A percentile compares a stretch with the other conserved stretches of the same genome.
These are phyloP conservation scores for Embidobia sp. DNA, from an alignment of 2,888 invertebrate genomes.

Conservation along the genomic window DNA sequence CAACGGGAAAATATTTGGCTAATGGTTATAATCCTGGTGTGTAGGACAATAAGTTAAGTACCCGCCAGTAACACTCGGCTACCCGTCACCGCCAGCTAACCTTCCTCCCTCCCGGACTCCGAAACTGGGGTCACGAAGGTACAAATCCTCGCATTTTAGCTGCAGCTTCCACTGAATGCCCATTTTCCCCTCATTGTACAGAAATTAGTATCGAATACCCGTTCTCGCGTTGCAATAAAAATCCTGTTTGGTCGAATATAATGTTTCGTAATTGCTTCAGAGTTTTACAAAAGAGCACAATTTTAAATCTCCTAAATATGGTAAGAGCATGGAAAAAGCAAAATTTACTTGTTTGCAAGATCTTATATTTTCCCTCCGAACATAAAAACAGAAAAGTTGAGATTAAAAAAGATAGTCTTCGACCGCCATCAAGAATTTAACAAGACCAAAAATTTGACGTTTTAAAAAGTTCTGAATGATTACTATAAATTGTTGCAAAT, in stretches of 20 bases:
- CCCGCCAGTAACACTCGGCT: slow-evolving; percentile 76
- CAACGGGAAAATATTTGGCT: slow-evolving; percentile 76
- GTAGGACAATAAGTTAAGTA: slow-evolving; percentile 77
- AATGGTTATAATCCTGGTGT: slow-evolving; percentile 76
- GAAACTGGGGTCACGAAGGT: slow-evolving; percentile 49
- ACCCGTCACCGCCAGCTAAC: slow-evolving; percentile 73
- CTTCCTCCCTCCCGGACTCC: slow-evolving; percentile 46
- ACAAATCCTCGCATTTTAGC: slow-evolving; percentile 57
- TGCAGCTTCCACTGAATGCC: slow-evolving; percentile 40
- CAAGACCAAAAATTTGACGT: no score
- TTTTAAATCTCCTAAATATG: no score
- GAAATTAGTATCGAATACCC: slow-evolving; percentile 34
- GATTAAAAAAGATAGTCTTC: no score
- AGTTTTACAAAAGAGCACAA: no score
- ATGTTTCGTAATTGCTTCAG: no score
- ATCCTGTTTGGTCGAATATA: not conserved
- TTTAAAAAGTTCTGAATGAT: no score
- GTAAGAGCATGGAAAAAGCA: no score
- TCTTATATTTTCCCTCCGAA: no score
- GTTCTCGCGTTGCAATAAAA: slow-evolving; percentile 4
- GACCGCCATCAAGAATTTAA: no score
- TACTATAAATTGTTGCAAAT: no score
- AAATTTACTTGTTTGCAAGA: no score
- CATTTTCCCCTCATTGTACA: slow-evolving; percentile 32
- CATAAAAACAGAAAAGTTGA: no score